phyloP scores from a whole-genome alignment of 53 echinoderm and acorn worm species.

The Echinarachnius parma region DNA sequence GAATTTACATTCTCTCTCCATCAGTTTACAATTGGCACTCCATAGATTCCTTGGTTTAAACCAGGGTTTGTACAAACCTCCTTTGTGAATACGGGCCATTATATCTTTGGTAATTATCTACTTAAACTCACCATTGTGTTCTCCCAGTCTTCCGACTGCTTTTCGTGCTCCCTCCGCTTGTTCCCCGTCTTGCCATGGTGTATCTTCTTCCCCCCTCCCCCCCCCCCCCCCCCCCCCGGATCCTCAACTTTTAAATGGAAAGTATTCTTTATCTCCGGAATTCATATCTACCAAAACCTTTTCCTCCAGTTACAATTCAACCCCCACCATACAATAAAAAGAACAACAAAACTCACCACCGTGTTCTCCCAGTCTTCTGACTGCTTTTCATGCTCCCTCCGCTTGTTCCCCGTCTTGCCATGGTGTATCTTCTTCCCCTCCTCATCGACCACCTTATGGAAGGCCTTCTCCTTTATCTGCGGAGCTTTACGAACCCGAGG shows the following conservation, averaged over 20 bases:
- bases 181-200: conserved; percentile 73
- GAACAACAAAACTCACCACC: conserved; percentile 52
- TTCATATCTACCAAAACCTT: too few species aligned
- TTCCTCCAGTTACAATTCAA: too few species aligned
- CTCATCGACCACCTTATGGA: conserved; percentile 72
- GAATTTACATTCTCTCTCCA: too few species aligned
- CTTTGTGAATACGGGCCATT: too few species aligned
- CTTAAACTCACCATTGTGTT: conserved; percentile 58
- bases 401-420: conserved; percentile 59
- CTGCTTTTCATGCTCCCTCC: conserved; percentile 55
- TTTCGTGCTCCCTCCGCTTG: conserved; percentile 56
- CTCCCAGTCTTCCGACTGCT: conserved; percentile 81
- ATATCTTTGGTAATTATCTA: too few species aligned
- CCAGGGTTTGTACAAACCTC: too few species aligned
- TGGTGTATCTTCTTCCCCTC: conserved; percentile 72
- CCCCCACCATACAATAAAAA: too few species aligned
- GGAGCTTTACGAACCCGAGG: conserved; percentile 81
- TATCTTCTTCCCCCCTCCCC: conserved; percentile 57
- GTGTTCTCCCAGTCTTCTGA: conserved; percentile 84
- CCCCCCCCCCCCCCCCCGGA: too few species aligned
- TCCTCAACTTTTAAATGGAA: too few species aligned
- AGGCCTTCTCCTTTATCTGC: conserved; percentile 74
- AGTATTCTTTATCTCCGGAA: too few species aligned
- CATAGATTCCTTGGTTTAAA: too few species aligned
- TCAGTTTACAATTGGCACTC: too few species aligned